Evolutionary conservation across 2,797 vertebrate species (phyloP).

Genomic region (Pelochelys cantorii): DNA sequence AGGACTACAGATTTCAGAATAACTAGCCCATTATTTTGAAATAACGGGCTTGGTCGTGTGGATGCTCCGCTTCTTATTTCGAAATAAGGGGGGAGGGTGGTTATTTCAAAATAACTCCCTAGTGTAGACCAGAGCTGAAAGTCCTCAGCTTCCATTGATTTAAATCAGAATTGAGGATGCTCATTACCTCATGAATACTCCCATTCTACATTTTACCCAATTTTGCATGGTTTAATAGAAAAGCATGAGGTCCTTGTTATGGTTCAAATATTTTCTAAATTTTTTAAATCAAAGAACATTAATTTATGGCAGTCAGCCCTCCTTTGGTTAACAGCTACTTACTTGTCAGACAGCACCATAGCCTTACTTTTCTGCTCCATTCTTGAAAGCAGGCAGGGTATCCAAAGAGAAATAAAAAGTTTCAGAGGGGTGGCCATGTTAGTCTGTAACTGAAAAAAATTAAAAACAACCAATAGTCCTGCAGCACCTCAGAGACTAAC

Average conservation of each 20-base stretch:
- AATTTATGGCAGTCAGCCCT: not conserved
- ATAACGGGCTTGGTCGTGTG: too few species aligned
- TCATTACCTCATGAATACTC: not conserved
- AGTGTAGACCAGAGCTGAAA: too few species aligned
- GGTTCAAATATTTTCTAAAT: not conserved
- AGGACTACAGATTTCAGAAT: too few species aligned
- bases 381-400: not conserved
- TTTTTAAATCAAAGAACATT: not conserved
- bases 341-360: not conserved
- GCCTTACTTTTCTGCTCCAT: conserved; percentile 3
- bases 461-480: too few species aligned
- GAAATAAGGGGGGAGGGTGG: too few species aligned
- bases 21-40: too few species aligned
- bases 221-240: not conserved
- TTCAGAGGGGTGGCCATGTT: too few species aligned
- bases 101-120: too few species aligned
- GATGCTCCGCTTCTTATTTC: too few species aligned
- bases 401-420: not conserved
- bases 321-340: not conserved
- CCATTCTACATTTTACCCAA: not conserved
- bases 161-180: not conserved
- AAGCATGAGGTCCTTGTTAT: not conserved
- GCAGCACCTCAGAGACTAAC: too few species aligned
- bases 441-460: too few species aligned
- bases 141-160: not conserved